Conservation (phyloP, 2,113 vertebrate genomes). For the Dermatemys mawii region DNA sequence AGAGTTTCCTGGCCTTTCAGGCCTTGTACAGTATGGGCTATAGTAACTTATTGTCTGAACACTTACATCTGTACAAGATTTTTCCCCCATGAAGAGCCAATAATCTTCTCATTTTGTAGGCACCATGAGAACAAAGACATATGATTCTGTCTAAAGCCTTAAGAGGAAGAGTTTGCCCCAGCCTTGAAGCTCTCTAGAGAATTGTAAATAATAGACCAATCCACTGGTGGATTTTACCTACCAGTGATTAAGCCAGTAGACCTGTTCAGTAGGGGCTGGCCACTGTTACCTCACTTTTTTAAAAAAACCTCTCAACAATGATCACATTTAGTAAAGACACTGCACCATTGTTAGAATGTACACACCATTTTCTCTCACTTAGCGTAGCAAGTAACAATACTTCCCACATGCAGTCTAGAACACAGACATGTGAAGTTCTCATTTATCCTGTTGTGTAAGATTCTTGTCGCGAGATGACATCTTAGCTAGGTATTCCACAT, state of each 20-base stretch:
- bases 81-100: not conserved
- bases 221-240: not conserved
- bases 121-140: not conserved
- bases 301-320: not conserved
- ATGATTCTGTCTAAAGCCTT: not conserved
- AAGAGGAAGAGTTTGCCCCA: not conserved
- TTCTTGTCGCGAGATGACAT: not conserved
- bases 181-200: not conserved
- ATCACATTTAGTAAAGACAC: not conserved
- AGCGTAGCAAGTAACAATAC: not conserved
- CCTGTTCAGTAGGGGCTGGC: not conserved
- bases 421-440: not conserved
- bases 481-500: not conserved
- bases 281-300: not conserved
- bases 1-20: not conserved
- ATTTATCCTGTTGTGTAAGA: not conserved
- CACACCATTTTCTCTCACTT: not conserved
- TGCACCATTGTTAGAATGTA: rapidly evolving
- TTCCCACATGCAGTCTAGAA: not conserved
- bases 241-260: not conserved
- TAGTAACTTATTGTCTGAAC: not conserved
- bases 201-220: not conserved
- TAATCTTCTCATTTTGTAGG: not conserved
- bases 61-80: not conserved
- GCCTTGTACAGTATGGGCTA: not conserved